These are phyloP conservation scores for Pomacea canaliculata DNA, from an alignment of 2,888 invertebrate species.

Conservation along the genomic window DNA sequence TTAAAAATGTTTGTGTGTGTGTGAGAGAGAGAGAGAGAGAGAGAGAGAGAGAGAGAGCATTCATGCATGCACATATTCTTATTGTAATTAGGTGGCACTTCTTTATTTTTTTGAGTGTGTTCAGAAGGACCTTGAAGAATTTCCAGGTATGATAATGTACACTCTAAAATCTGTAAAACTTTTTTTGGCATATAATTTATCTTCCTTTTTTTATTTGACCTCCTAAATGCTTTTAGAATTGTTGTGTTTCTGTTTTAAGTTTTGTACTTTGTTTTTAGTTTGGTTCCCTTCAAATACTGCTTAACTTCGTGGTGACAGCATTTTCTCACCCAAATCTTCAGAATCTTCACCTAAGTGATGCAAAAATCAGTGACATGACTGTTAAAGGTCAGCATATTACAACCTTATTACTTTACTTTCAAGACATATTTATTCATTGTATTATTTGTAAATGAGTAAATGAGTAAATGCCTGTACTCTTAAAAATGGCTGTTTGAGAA, in stretches of 20 bases:
- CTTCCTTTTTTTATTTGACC: too few relatives aligned
- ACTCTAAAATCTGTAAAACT: too few relatives aligned
- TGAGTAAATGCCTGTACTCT: too few relatives aligned
- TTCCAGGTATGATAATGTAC: too few relatives aligned
- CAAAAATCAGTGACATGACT: constrained; percentile 31
- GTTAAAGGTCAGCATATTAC: constrained; percentile 8
- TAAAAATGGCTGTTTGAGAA: too few relatives aligned
- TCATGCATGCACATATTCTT: too few relatives aligned
- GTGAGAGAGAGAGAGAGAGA: background rate
- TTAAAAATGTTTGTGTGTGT: background rate
- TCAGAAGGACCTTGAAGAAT: too few relatives aligned
- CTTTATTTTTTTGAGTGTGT: too few relatives aligned
- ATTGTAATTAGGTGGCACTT: background rate
- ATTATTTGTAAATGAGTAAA: too few relatives aligned
- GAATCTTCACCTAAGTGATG: constrained; percentile 44
- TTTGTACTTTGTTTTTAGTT: constrained; percentile 35
- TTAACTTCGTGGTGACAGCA: constrained; percentile 37
- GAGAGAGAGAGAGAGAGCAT: background rate
- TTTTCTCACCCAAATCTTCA: constrained; percentile 38
- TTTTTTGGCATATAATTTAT: too few relatives aligned
- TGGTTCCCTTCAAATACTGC: constrained; percentile 36
- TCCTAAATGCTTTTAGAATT: too few relatives aligned
- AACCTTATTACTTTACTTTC: background rate
- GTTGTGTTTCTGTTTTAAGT: too few relatives aligned
- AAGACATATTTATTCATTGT: background rate